Evolutionary conservation across 2,888 invertebrate species (phyloP).

Genomic region (Ornithoptera priamus): DNA sequence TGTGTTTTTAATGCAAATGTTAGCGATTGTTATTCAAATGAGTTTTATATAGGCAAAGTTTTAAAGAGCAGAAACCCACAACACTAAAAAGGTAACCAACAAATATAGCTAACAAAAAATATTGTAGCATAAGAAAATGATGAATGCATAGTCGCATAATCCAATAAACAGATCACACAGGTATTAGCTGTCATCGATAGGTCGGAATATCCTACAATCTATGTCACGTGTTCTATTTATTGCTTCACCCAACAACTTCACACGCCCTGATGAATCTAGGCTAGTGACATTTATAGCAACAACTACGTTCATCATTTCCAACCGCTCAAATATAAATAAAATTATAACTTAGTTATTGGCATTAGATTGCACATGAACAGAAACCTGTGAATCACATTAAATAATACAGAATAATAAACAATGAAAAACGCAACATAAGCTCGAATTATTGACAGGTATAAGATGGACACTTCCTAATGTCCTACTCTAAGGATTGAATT

Average conservation of each 20-base stretch:
- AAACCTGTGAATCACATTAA: too few species aligned
- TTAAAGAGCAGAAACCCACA: too few species aligned
- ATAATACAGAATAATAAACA: too few species aligned
- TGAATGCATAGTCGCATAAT: not conserved
- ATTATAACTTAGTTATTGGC: not conserved
- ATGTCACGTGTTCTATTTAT: conserved; percentile 26
- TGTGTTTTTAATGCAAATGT: too few species aligned
- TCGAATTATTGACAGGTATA: too few species aligned
- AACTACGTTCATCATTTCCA: not conserved
- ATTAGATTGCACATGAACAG: not conserved
- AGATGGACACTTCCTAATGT: too few species aligned
- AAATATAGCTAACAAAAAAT: not conserved
- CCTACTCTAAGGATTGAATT: too few species aligned
- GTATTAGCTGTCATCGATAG: conserved; percentile 16
- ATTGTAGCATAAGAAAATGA: not conserved
- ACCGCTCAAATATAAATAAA: not conserved
- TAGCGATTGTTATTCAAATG: too few species aligned
- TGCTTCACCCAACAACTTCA: conserved; percentile 16
- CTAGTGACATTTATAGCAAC: conserved; percentile 24
- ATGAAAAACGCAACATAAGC: too few species aligned
- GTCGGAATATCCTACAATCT: conserved; percentile 14
- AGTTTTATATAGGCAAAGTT: too few species aligned
- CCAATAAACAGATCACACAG: not conserved
- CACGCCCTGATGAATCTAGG: conserved; percentile 21
- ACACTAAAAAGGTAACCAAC: not conserved